Evolutionary conservation across 2,113 vertebrate species (phyloP), one percentile per base, ranked within the genome.

Genomic region (Atlantisia rogersi): DNA sequence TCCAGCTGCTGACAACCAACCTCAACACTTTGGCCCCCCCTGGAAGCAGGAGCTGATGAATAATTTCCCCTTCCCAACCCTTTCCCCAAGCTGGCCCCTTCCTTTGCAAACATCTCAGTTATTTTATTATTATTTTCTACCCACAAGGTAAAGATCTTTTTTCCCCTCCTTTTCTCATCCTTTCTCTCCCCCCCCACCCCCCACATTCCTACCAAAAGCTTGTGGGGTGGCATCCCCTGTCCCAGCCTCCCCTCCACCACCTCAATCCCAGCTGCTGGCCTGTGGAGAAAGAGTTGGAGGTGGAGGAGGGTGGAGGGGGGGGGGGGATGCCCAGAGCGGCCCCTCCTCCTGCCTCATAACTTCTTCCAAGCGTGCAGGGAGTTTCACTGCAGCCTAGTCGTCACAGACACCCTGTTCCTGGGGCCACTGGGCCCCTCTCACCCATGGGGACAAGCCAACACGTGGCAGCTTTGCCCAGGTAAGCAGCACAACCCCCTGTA

Each of bases 331-430:
- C 93, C 0, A 2, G 46, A 83, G 83, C 86, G 6, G 92, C 89
- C 64, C 94, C 96, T 97, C 97, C 95, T 96, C 93, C 97, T 48
- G 40, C 90, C 67, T 35, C 86, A 6, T 3, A 85, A 91, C 67
- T 97, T 40, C 56, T 48, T 63, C 86, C 75, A 68, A 75, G 90
- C 73, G 11, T 73, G 28, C 11, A 2, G 20, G 42, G 81, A 67
- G 68, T 73, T 85, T 48, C 10, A 3, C n/a, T 48, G 63, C 68
- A 90, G 89, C 89, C 39, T 2, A 3, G n/a, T 24, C 5, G 9
- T 48, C 5, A 2, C 19, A 0, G 11, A 15, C 9, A 3, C 86
- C 32, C 32, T 4, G 2, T 55, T 63, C 14, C 55, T 37, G 59
- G 60, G 42, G 11, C 28, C 5, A 6, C 17, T 0, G 12, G 9